Base-by-base conservation (phyloP, 2,888 invertebrate species). In the Nycteola revayana region DNA sequence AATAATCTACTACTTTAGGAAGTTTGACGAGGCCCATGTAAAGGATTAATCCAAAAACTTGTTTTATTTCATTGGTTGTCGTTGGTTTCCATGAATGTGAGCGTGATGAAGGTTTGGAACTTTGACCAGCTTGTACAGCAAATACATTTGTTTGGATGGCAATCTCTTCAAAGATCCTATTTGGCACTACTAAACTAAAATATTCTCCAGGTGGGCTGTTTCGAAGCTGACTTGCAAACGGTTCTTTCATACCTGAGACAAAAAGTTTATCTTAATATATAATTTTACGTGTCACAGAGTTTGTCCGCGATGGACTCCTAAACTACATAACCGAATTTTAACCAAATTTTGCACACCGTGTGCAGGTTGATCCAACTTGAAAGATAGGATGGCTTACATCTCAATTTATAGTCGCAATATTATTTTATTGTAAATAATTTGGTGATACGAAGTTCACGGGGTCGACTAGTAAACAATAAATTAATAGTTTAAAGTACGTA, bases 21-120 rank as follows among this genome's bases (percentile, higher is more conserved):
- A 58, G 36, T 36, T 42, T 58, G 7, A 58, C 52, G 5, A 61
- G 36, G 3, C 56, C 56, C 57, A 58, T 56, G 22, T 32, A 49
- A 1, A 56, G 20, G 3, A 60, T 34, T 24, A 58, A 26, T 7
- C 54, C 50, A 39, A 56, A 48, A 21, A 55, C 47, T 4, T 26
- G 32, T 42, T 52, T 45, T 10, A 53, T 39, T 21, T 53, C 51
- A 17, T 40, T 20, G 10, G 33, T 39, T 9, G 23, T 23, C 10
- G 42, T 51, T 34, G 49, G 36, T 26, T 46, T 48, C 54, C 52
- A 58, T 1, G 25, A n/a, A 25, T 49, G 20, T 26, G 36, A 28
- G 9, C 56, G 41, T 14, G 56, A 49, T 21, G 20, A 29, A 20
- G 42, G 45, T 10, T 38, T 49, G 25, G 9, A 3, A 17, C 28